A percentile compares a stretch with the other conserved stretches of the same genome.
These are phyloP conservation scores for Calyptomena viridis DNA, from an alignment of 2,113 vertebrate genomes.

Conservation along the genomic window DNA sequence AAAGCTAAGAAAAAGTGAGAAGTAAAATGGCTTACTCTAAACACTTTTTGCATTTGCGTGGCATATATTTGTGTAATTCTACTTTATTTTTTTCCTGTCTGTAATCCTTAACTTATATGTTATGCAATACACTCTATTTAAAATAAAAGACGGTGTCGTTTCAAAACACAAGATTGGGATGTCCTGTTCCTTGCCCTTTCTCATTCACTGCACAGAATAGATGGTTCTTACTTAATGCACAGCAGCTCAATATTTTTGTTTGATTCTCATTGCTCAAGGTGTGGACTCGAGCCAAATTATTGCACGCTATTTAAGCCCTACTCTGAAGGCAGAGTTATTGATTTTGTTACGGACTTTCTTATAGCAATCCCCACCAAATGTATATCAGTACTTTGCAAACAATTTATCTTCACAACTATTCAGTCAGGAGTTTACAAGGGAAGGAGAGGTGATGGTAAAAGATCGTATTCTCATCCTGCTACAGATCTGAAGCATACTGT, in stretches of 20 bases:
- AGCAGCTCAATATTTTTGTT: not conserved
- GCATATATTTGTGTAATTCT: not conserved
- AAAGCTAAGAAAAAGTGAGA: not conserved
- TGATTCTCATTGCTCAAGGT: constrained; percentile 12
- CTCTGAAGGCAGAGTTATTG: not conserved
- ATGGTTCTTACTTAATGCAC: not conserved
- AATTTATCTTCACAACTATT: not conserved
- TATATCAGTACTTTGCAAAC: not conserved
- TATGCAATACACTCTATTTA: not conserved
- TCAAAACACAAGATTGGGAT: not conserved
- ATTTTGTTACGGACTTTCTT: not conserved
- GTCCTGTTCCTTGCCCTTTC: not conserved
- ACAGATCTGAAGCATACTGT: not conserved
- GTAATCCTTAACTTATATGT: not conserved
- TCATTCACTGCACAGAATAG: not conserved
- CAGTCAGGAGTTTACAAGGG: not conserved
- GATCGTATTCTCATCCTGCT: not conserved
- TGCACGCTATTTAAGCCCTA: not conserved
- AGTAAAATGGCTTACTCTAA: not conserved
- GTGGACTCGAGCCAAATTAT: constrained; percentile 3
- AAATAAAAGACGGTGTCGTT: not conserved
- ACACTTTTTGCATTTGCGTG: not conserved
- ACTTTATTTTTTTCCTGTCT: not conserved
- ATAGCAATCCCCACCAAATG: not conserved
- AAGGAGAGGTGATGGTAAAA: not conserved